These are phyloP conservation scores for Alviniconcha strummeri DNA, from an alignment of 2,888 invertebrate species.

Conservation along the genomic window DNA sequence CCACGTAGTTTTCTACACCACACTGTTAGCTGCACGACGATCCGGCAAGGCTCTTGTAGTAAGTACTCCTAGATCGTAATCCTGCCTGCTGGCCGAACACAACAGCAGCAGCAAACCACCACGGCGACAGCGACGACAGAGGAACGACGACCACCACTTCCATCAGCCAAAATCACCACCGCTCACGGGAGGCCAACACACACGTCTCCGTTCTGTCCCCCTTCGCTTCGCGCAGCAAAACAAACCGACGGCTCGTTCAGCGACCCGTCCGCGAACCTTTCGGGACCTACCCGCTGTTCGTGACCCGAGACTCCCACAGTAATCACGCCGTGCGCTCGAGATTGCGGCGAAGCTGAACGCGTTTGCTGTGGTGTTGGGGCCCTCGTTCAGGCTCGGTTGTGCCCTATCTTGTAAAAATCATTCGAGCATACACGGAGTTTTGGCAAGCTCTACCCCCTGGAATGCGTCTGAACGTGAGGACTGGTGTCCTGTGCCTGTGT, in stretches of 20 bases:
- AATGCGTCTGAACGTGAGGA: no score
- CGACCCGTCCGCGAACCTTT: neutral
- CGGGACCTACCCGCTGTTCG: neutral
- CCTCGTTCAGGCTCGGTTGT: conserved; percentile 12
- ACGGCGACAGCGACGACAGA: neutral
- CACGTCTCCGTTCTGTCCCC: neutral
- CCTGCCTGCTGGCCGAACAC: neutral
- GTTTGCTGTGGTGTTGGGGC: neutral
- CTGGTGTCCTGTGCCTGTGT: no score
- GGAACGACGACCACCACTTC: neutral
- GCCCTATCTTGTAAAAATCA: conserved; percentile 25
- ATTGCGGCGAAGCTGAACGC: neutral
- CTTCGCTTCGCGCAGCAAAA: conserved; percentile 5
- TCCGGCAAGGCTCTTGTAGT: no score
- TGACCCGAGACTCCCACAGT: neutral
- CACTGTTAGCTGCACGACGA: neutral
- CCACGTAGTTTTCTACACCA: neutral
- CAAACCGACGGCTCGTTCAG: conserved; percentile 22
- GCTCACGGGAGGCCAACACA: conserved; percentile 5
- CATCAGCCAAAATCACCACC: conserved; percentile 5
- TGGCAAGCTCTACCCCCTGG: neutral
- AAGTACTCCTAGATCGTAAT: neutral
- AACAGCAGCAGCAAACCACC: neutral
- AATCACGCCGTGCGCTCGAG: neutral
- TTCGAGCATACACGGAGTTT: conserved; percentile 13